Base-by-base conservation (phyloP, 2,888 invertebrate genomes). In the Trachelus stipa region DNA sequence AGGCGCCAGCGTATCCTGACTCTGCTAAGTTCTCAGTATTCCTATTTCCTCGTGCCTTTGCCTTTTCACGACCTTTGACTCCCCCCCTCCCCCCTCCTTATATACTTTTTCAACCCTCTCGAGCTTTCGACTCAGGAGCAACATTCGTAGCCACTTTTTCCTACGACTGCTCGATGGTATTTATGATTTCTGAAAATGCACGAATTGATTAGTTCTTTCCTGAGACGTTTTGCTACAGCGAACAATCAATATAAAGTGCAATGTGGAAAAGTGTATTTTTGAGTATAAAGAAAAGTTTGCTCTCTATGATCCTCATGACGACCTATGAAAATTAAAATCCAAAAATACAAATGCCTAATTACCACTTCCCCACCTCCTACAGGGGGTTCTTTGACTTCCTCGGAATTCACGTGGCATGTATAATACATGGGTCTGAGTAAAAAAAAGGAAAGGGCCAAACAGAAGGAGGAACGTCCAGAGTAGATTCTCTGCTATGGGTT, bases 31-130 rank as follows among this genome's bases (percentile, higher is more conserved):
- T 71, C 71, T 34, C 56, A 40, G 75, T 75, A 76, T 76, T 75
- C 75, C 76, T 80, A 77, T 78, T 81, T 76, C 74, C 69, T 12
- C 31, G 68, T 30, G 56, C 69, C 76, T 82, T 80, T 81, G 78
- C 80, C 34, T 79, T 78, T 75, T 79, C 75, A 56, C 74, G n/a
- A 85, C 80, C 79, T 76, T 79, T 76, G 79, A 76, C 73, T 75
- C 76, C 79, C 77, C 40, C 79, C 74, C 40, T 78, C 74, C 73
- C 34, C 30, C 0, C 37, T 6, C 71, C 34, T n/a, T 15, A 23
- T 3, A 35, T 31, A 74, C 78, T 79, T 81, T 81, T 76, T 34
- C 33, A 23, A 33, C 31, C 33, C 31, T 31, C 71, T 30, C 56
- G 56, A 23, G 23, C 23, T 56, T 56, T 56, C 23, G 23, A 56